A percentile compares a stretch with the other conserved stretches of the same genome.
Evolutionary conservation across 1,140 invertebrate species (phyloP).

Genomic region (Telenomus remus): DNA sequence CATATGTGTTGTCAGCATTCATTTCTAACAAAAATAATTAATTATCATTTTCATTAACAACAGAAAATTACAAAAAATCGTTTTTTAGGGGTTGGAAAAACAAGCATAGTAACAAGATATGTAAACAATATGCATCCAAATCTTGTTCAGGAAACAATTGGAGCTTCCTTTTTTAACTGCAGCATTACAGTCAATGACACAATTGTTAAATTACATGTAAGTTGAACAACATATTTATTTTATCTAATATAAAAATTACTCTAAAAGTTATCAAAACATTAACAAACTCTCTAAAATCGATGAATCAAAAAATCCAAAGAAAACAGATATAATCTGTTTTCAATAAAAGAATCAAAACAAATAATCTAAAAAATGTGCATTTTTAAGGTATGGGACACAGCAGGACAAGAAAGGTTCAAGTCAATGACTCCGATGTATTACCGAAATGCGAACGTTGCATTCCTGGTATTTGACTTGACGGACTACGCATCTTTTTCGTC

Average conservation of each 20-base stretch:
- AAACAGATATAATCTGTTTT: not conserved
- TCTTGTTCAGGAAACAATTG: constrained; percentile 87
- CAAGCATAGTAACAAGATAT: constrained; percentile 87
- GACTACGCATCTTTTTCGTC: constrained; percentile 82
- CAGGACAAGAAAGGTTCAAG: constrained; percentile 85
- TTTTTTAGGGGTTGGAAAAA: constrained; percentile 88
- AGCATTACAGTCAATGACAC: constrained; percentile 83
- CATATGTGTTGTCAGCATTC: too few species aligned
- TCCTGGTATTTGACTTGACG: constrained; percentile 92
- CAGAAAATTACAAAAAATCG: too few species aligned
- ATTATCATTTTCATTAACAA: too few species aligned
- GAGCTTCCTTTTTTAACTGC: constrained; percentile 91
- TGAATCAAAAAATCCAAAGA: too few species aligned
- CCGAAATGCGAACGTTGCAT: constrained; percentile 89
- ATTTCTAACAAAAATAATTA: too few species aligned
- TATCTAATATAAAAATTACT: not conserved
- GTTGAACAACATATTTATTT: constrained; percentile 15
- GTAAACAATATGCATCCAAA: constrained; percentile 85
- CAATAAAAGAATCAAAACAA: not conserved
- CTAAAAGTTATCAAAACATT: too few species aligned
- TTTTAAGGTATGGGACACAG: constrained; percentile 90
- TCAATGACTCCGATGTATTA: constrained; percentile 96
- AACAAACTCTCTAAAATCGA: too few species aligned
- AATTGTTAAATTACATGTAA: constrained; percentile 84
- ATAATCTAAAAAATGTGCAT: not conserved